Conservation (phyloP, 2,113 vertebrate species). For the Melanotaenia duboulayi region DNA sequence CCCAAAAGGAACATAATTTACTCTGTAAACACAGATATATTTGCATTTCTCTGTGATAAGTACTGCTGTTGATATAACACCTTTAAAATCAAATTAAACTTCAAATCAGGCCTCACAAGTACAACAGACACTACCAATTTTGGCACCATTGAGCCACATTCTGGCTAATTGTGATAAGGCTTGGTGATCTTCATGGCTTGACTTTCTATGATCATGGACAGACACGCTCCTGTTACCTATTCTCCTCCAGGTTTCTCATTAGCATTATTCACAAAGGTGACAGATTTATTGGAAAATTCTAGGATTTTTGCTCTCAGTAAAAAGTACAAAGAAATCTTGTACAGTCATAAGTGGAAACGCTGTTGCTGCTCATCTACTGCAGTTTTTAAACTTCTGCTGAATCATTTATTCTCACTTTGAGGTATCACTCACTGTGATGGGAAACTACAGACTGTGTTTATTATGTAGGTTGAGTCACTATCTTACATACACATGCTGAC, state of each 20-base stretch:
- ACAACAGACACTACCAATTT: too few relatives aligned
- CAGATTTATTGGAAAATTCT: not conserved
- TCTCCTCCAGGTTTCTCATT: not conserved
- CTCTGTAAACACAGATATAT: too few relatives aligned
- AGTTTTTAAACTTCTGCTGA: not conserved
- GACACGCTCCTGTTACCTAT: rapidly evolving
- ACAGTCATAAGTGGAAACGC: not conserved
- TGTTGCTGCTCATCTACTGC: not conserved
- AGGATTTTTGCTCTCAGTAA: not conserved
- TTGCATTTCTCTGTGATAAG: too few relatives aligned
- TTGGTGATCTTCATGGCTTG: not conserved
- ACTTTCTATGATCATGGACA: conserved; percentile 4
- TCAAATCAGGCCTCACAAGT: not conserved
- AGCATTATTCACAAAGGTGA: not conserved
- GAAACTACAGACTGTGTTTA: conserved; percentile 8
- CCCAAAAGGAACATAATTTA: too few relatives aligned
- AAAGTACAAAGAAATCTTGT: not conserved
- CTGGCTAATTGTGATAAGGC: not conserved
- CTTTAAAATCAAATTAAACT: not conserved
- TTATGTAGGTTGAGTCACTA: conserved; percentile 11
- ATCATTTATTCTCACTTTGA: conserved; percentile 4
- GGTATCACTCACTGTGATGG: not conserved
- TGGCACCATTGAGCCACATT: conserved; percentile 4
- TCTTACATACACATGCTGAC: conserved; percentile 8
- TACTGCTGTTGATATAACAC: not conserved